phyloP scores from a whole-genome alignment of 2,888 invertebrate species.

The Allophyes oxyacanthae region DNA sequence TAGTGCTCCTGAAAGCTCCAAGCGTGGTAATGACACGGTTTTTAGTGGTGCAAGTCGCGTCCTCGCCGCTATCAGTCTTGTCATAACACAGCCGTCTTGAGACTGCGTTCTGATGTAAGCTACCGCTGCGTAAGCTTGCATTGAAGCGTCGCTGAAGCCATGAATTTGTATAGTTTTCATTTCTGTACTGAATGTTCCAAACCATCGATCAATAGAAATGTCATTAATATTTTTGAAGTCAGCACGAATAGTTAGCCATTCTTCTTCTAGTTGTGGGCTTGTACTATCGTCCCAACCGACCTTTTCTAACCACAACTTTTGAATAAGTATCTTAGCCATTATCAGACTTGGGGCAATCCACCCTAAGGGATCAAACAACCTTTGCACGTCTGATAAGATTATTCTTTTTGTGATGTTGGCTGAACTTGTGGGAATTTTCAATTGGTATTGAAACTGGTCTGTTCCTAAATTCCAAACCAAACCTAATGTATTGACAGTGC shows the following conservation, averaged over 20 bases:
- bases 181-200: background rate
- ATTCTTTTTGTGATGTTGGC: slow-evolving; percentile 22
- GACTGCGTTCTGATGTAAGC: background rate
- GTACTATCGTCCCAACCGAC: slow-evolving; percentile 41
- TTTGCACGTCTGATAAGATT: slow-evolving; percentile 32
- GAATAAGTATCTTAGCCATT: slow-evolving; percentile 40
- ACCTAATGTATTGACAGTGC: slow-evolving; percentile 44
- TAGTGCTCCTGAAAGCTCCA: slow-evolving; percentile 14
- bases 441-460: slow-evolving; percentile 47
- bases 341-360: slow-evolving; percentile 30
- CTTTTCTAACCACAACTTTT: slow-evolving; percentile 33
- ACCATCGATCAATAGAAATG: slow-evolving; percentile 14
- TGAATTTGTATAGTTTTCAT: slow-evolving; percentile 4
- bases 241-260: slow-evolving; percentile 30
- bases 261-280: slow-evolving; percentile 1
- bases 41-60: slow-evolving; percentile 16
- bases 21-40: slow-evolving; percentile 12
- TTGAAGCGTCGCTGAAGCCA: slow-evolving; percentile 21
- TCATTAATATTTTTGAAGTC: slow-evolving; percentile 31
- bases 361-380: slow-evolving; percentile 41
- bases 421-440: slow-evolving; percentile 18
- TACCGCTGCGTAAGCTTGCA: too few relatives aligned
- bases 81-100: background rate
- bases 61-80: slow-evolving; percentile 4
- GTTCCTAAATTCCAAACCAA: slow-evolving; percentile 42